Percentiles rank a stretch among this genome's conserved stretches.
phyloP scores from a whole-genome alignment of 2,113 vertebrate species.

The Oryzias celebensis region DNA sequence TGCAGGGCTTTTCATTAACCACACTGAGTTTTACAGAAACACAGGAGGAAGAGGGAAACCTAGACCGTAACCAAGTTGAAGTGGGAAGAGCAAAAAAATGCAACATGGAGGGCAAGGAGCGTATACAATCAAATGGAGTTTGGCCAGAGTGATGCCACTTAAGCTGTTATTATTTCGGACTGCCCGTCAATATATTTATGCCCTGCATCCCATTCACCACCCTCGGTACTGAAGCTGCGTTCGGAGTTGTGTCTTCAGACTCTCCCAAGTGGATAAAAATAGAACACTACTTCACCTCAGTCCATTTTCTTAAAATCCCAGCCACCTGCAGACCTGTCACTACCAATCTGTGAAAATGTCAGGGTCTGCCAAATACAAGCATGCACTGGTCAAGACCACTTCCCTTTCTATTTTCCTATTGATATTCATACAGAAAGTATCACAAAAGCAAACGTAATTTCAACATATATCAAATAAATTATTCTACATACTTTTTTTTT shows the following conservation, averaged over 20 bases:
- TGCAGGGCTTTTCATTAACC: constrained; percentile 74
- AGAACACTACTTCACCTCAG: constrained; percentile 20
- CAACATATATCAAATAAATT: constrained; percentile 3
- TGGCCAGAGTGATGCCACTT: constrained; percentile 31
- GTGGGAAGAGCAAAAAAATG: constrained; percentile 7
- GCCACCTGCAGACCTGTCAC: constrained; percentile 51
- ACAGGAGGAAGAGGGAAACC: constrained; percentile 20
- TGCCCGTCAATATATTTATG: constrained; percentile 1
- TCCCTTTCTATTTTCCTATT: constrained; percentile 48
- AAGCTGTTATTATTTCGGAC: constrained; percentile 21
- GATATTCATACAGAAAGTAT: constrained; percentile 12
- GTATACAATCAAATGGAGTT: constrained; percentile 31
- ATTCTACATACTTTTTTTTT: background rate
- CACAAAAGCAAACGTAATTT: background rate
- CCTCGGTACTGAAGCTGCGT: constrained; percentile 10
- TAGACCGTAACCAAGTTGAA: constrained; percentile 21
- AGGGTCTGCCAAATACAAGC: constrained; percentile 42
- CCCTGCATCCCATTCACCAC: constrained; percentile 11
- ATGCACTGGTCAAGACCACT: constrained; percentile 34
- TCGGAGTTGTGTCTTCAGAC: constrained; percentile 23
- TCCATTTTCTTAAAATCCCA: constrained; percentile 32
- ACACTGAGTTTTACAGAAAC: constrained; percentile 67
- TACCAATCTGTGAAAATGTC: constrained; percentile 53
- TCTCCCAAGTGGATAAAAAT: constrained; percentile 24
- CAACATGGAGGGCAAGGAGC: constrained; percentile 25